Conservation (phyloP, 2,797 vertebrate species). For the Acanthurus tractus region DNA sequence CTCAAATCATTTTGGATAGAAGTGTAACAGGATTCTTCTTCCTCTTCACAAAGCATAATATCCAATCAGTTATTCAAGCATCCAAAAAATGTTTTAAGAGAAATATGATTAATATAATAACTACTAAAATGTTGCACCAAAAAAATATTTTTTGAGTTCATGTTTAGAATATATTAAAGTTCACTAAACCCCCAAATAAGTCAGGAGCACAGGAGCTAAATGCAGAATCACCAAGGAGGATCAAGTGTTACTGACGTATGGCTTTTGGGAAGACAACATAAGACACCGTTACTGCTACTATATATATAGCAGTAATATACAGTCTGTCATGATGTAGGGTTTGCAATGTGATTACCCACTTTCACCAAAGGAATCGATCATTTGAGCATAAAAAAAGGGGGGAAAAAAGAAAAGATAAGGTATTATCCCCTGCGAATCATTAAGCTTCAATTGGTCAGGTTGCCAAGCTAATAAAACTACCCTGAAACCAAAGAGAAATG, state of each 20-base stretch:
- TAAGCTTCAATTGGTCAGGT: conserved; percentile 10
- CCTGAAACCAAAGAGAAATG: conserved; percentile 22
- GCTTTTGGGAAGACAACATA: conserved; percentile 1
- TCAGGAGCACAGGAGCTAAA: conserved; percentile 16
- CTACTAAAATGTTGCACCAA: neutral
- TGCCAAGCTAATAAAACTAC: neutral
- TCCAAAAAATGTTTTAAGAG: neutral
- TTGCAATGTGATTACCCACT: neutral
- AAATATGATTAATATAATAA: neutral
- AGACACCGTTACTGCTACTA: neutral
- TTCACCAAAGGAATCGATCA: neutral
- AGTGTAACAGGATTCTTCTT: too few species aligned
- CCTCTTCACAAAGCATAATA: neutral
- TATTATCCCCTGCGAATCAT: conserved; percentile 4
- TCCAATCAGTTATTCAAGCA: neutral
- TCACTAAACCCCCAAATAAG: neutral
- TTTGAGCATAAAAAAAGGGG: neutral
- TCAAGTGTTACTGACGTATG: neutral
- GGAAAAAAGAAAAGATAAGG: too few species aligned
- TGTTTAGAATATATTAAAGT: neutral
- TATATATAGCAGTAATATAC: neutral
- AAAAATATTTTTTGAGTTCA: neutral
- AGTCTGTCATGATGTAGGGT: neutral
- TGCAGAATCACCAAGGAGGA: neutral
- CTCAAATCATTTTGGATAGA: neutral